Evolutionary conservation across 1,140 invertebrate species (phyloP), one percentile per base, ranked within the genome.

Genomic region (Ips nitidus): DNA sequence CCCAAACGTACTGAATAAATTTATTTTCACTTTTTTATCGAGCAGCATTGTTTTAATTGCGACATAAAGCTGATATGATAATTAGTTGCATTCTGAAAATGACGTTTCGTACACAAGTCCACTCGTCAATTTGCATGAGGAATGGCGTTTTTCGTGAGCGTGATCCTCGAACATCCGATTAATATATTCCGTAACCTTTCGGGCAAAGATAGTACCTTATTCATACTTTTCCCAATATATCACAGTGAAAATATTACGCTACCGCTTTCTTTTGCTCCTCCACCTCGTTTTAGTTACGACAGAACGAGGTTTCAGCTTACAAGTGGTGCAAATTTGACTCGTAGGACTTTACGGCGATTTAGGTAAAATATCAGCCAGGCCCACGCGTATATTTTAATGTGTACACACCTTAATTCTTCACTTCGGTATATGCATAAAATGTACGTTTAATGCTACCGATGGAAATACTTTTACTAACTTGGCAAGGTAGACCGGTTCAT

Each of bases 141-240:
- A 22, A 22, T 22, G 22, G 22, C 22, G 22, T 22, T 22, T 22
- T 50, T 8, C 45, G 45, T 2, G 45, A 6, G 7, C 45, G 3
- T 50, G 3, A 50, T 50, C 7, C 22, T 6, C 45, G 45, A 50
- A 50, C 6, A 6, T 50, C 6, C 45, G 45, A 50, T 37, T 56
- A 56, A 56, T 37, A 41, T 59, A 59, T 41, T 59, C 40, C 38
- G 57, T 59, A 59, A 59, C 57, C 57, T 59, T 59, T 59, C 39
- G 40, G 5, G 6, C 7, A 55, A 59, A 7, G 41, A 50, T 50
- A 50, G 7, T 50, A 50, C 22, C 22, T 50, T 50, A 50, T 50
- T 41, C 57, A 38, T 59, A 59, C 57, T 59, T 59, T 59, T 41
- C 57, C 57, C 57, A 59, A 59, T 59, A 59, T 59, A 59, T 59